These are phyloP conservation scores for Callinectes sapidus DNA, from an alignment of 2,888 invertebrate species.

Conservation along the genomic window DNA sequence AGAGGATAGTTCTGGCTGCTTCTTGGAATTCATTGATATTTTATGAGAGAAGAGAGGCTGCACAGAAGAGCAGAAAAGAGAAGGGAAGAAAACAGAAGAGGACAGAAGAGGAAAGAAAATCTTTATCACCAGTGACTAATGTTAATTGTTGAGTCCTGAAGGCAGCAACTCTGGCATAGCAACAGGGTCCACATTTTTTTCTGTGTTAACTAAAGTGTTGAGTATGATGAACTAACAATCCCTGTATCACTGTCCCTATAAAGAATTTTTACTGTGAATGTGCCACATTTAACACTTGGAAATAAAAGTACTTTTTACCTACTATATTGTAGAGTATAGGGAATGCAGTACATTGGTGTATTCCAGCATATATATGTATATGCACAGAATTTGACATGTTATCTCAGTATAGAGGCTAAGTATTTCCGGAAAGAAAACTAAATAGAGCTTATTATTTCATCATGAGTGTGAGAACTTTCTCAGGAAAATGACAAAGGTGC, in stretches of 20 bases:
- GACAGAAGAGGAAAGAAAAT: neutral
- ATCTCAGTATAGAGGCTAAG: conserved; percentile 33
- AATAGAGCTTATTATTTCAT: conserved; percentile 39
- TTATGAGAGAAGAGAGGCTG: conserved; percentile 38
- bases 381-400: conserved; percentile 8
- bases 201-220: conserved; percentile 42
- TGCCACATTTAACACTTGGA: conserved; percentile 50
- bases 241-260: conserved; percentile 43
- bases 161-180: conserved; percentile 21
- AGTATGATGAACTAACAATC: conserved; percentile 39
- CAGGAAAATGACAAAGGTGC: conserved; percentile 66
- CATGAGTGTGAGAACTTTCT: conserved; percentile 54
- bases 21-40: conserved; percentile 18
- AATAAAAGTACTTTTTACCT: conserved; percentile 1
- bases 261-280: conserved; percentile 39
- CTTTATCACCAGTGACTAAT: neutral
- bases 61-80: conserved; percentile 35
- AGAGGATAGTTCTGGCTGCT: conserved; percentile 41
- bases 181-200: conserved; percentile 49
- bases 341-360: conserved; percentile 25
- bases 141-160: neutral
- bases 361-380: conserved; percentile 7
- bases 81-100: neutral
- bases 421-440: conserved; percentile 20
- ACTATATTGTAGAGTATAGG: conserved; percentile 34